A percentile compares a stretch with the other conserved stretches of the same genome.
Evolutionary conservation across 2,113 vertebrate species (phyloP).

Genomic region (Melanotaenia duboulayi): DNA sequence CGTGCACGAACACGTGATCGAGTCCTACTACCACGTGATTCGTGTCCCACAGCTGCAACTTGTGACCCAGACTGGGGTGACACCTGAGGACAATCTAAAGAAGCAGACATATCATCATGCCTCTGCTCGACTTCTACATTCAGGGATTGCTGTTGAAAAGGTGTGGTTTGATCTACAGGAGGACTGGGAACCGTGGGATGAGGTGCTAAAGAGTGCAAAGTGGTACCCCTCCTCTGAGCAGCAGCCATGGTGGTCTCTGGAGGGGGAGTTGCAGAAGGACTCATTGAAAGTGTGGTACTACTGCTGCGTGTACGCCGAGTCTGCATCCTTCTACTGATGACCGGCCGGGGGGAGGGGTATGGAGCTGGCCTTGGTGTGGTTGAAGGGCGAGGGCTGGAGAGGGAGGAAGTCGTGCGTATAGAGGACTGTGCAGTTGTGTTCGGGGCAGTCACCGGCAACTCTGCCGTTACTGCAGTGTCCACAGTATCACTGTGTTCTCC

Average conservation of each 20-base stretch:
- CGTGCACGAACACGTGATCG: conserved; percentile 86
- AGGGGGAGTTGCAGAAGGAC: conserved; percentile 69
- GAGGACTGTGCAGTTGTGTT: conserved; percentile 51
- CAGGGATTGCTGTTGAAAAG: conserved; percentile 56
- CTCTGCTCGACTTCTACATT: conserved; percentile 72
- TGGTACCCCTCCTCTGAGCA: conserved; percentile 66
- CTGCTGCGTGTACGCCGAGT: conserved; percentile 86
- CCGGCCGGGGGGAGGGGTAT: conserved; percentile 71
- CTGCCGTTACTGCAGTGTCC: conserved; percentile 69
- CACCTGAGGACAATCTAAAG: conserved; percentile 73
- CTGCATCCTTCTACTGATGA: conserved; percentile 78
- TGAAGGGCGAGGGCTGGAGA: conserved; percentile 56
- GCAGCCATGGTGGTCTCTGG: conserved; percentile 56
- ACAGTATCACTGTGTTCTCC: conserved; percentile 79
- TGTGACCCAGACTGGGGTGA: conserved; percentile 63
- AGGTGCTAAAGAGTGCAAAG: conserved; percentile 64
- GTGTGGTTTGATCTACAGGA: conserved; percentile 55
- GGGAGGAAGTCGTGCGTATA: conserved; percentile 60
- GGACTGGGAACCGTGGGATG: conserved; percentile 54
- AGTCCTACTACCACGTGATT: conserved; percentile 86
- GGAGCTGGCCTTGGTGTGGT: conserved; percentile 63
- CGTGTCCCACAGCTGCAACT: conserved; percentile 49
- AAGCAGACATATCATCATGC: conserved; percentile 59
- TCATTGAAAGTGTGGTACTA: conserved; percentile 63
- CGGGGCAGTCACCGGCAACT: conserved; percentile 62